Base-by-base conservation (phyloP, 23 tunicate genomes). In the Styela clava region DNA sequence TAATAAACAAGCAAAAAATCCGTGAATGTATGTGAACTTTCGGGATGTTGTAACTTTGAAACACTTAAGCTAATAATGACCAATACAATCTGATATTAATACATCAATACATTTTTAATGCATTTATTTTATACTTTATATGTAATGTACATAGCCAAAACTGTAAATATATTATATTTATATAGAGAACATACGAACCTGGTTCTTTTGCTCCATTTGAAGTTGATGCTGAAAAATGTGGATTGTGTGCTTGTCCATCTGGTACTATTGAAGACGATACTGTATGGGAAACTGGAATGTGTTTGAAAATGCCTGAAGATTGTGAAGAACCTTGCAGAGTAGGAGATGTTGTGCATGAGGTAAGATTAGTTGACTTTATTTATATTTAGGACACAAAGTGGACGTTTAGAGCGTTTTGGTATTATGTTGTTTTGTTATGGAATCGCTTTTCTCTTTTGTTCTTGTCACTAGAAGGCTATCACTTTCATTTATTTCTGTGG, bases 231-330 rank as follows among this genome's bases (percentile, higher is more conserved):
- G 78, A 1, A 33, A 34, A 34, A 25, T 76, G 81, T 35, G 85
- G 12, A 23, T 86, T 34, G 1, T 93, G 98, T 78, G 86, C 82
- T 20, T 93, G 98, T 74, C 84, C 89, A 16, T 83, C 34, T 31
- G 91, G 86, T 25, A 84, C 83, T 2, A 63, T 81, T 23, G 76
- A 82, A 34, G 98, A 93, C 61, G 64, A 34, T 25, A 31, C 62
- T 19, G 34, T 93, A 85, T 93, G 93, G 93, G 78, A 73, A 23
- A 84, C 98, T 24, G 88, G 86, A 77, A 84, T 84, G 98, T 93
- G 98, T 64, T 30, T 93, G 78, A 64, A 36, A 31, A 78, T 83
- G 68, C 89, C 67, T 28, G 79, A 84, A 56, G 89, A 87, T 16
- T 93, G 98, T 36, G 89, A 69, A 20, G 89, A 88, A 81, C 85